Evolutionary conservation across 2,797 vertebrate genomes (phyloP), one percentile per base, ranked within the genome.

Genomic region (Eulemur mongoz): DNA sequence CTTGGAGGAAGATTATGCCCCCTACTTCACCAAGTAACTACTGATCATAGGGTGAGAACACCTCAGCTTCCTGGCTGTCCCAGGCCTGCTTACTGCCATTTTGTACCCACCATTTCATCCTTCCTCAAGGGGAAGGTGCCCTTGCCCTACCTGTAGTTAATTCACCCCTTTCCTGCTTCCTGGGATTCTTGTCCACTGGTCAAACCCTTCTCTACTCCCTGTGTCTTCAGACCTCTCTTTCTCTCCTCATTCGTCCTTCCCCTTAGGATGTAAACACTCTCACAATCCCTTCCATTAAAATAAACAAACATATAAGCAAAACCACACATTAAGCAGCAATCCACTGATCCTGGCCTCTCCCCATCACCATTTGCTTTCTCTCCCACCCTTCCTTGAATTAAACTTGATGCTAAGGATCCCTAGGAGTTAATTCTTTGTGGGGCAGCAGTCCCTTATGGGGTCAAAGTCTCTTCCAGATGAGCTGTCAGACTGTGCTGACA

Each of bases 171-270:
- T 79, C 17, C 1, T 30, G 4, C 40, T 93, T 72, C 22, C 52
- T 75, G 32, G 27, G 23, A 22, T 79, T 2, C 32, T 92, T 85
- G 54, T 20, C 23, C 3, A 15, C 61, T 89, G 48, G 30, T n/a
- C n/a, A 75, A 83, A n/a, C 2, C 45, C 32, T 40, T 78, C 10
- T 90, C 20, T 54, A 45, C 5, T 67, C 7, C 12, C 17, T 73
- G 6, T 48, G 4, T 92, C 70, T 96, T 93, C 54, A 94, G 75
- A 70, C 27, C 22, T 89, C 14, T 81, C 79, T 80, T 63, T 95
- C 35, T 75, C 40, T 81, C 50, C 91, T 93, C 57, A 35, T 50
- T 93, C 54, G 20, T 35, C 43, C 43, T 94, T 75, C 57, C 7
- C 11, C n/a, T 87, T 70, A 80, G 35, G 1, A 32, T 75, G 9